These are phyloP conservation scores for Microtus richardsoni DNA, from an alignment of 2,113 vertebrate species.

Conservation along the genomic window DNA sequence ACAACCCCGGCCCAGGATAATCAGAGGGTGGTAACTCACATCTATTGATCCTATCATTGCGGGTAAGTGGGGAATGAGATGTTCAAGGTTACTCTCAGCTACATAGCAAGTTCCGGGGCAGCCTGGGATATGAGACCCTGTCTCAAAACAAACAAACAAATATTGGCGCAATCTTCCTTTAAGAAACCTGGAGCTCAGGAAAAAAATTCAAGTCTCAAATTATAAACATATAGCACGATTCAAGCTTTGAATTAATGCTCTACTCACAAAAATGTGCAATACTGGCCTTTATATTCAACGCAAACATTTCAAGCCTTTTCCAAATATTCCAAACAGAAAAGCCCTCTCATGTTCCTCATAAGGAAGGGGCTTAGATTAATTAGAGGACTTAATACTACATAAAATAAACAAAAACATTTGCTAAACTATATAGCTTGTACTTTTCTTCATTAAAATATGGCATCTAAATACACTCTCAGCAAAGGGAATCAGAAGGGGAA, in stretches of 20 bases:
- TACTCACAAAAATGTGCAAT: background rate
- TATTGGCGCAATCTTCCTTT: background rate
- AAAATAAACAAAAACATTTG: conserved; percentile 40
- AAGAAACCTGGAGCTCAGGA: background rate
- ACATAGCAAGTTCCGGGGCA: background rate
- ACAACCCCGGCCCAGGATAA: background rate
- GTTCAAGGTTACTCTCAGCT: background rate
- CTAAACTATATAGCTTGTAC: background rate
- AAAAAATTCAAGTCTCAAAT: conserved; percentile 17
- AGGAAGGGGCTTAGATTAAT: conserved; percentile 1
- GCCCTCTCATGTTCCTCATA: background rate
- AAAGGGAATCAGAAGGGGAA: background rate
- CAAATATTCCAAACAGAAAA: conserved; percentile 48
- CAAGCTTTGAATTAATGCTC: conserved; percentile 9
- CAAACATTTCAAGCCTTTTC: conserved; percentile 9
- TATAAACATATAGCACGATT: background rate
- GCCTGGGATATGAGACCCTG: background rate
- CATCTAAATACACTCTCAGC: background rate
- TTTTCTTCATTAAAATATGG: background rate
- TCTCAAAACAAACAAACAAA: background rate
- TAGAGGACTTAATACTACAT: background rate
- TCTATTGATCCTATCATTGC: background rate
- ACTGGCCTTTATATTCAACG: background rate
- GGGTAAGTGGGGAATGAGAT: too few species aligned
- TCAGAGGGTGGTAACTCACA: background rate